A percentile compares a stretch with the other conserved stretches of the same genome.
phyloP scores from a whole-genome alignment of 2,113 vertebrate genomes.

The human (Homo sapiens) region GRCh38 chr15:28886501-28887000 shows the following conservation, averaged over 20 bases:
- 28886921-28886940: background rate
- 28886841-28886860: background rate
- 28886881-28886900: background rate
- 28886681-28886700: conserved; percentile 59
- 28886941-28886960: background rate
- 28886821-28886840: background rate
- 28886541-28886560: background rate
- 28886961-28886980: background rate
- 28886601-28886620: background rate
- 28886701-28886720: conserved; percentile 54
- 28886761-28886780: conserved; percentile 52
- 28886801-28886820: conserved; percentile 12
- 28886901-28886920: background rate
- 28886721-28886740: background rate
- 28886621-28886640: background rate
- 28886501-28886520: background rate
- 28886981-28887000: background rate
- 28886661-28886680: background rate
- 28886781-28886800: conserved; percentile 54
- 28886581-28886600: background rate
- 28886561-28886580: background rate
- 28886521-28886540: background rate
- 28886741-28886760: background rate
- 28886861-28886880: background rate
- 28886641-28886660: conserved; percentile 19